These are phyloP conservation scores for Passerina amoena DNA, from an alignment of 2,113 vertebrate genomes.

Conservation along the genomic window DNA sequence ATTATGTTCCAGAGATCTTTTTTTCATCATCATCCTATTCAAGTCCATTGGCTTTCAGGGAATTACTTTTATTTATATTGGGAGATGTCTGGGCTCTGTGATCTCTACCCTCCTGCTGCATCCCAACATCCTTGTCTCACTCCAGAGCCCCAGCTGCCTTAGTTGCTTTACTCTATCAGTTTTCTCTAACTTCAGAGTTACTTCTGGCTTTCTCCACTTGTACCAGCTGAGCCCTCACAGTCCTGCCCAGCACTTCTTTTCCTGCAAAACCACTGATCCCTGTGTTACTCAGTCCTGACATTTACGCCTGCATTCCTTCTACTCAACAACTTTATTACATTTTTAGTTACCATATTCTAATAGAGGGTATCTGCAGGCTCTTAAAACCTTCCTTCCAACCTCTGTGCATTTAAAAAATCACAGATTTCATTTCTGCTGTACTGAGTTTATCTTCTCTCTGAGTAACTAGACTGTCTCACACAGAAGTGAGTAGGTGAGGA, in stretches of 20 bases:
- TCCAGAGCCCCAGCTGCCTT: not conserved
- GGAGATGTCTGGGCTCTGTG: not conserved
- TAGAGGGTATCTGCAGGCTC: not conserved
- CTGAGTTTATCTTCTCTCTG: not conserved
- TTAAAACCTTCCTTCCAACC: not conserved
- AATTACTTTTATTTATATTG: not conserved
- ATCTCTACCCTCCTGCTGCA: not conserved
- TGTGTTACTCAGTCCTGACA: not conserved
- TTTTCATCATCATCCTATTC: not conserved
- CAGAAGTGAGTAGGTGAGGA: not conserved
- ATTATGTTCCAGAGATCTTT: not conserved
- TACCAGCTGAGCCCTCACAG: not conserved
- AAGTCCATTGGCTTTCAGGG: not conserved
- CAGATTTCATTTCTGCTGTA: not conserved
- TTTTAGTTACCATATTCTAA: not conserved
- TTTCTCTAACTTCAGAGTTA: not conserved
- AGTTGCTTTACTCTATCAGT: not conserved
- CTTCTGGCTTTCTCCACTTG: not conserved
- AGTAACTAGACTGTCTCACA: not conserved
- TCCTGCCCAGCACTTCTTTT: accelerated
- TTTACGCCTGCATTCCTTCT: not conserved
- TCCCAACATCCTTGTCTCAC: not conserved
- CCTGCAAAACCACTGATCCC: not conserved
- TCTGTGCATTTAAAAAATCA: not conserved
- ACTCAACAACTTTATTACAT: not conserved